Base-by-base conservation (phyloP, 2,113 vertebrate genomes). In the Cochlearius cochlearius region DNA sequence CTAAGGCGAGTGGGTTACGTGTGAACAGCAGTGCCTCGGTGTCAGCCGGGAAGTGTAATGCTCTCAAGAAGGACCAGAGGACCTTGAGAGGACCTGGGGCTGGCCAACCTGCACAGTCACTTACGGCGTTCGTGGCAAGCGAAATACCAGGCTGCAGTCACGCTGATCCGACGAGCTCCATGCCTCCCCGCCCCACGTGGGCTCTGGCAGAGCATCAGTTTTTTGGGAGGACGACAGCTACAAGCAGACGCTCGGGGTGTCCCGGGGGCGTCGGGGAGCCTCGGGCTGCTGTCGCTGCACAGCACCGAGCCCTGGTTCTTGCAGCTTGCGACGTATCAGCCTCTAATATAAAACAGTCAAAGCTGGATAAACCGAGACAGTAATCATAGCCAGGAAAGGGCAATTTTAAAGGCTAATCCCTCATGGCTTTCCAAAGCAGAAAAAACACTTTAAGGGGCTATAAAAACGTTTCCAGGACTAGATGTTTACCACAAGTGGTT, bases 141-240 rank as follows among this genome's bases (percentile, higher is more conserved):
- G 17, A 30, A 36, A 13, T 12, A 15, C 9, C 45, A 26, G 43
- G 23, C 53, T 39, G 20, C 36, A 27, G 0, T 15, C 84, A 7
- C 4, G 13, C 50, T 22, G 71, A 7, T 30, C 63, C 0, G 2
- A 11, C 0, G 12, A 59, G 41, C 41, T 14, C 41, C 13, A 15
- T 41, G 41, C 41, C 41, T 41, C 41, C 41, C 41, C 39, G 27
- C 0, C 32, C 59, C 1, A 1, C 2, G 25, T 13, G 60, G 82
- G 39, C 50, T 63, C 38, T 68, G 84, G 56, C 39, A 22, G 34
- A 52, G 15, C 23, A 16, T 2, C 21, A 0, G 9, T 3, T 49
- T 78, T 84, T 36, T n/a, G 53, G 88, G 62, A 83, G 47, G 75
- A 17, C 1, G 11, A 3, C 8, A 22, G 69, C 38, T 53, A 66